phyloP scores from a whole-genome alignment of 2,888 invertebrate species.

The Thera britannica region DNA sequence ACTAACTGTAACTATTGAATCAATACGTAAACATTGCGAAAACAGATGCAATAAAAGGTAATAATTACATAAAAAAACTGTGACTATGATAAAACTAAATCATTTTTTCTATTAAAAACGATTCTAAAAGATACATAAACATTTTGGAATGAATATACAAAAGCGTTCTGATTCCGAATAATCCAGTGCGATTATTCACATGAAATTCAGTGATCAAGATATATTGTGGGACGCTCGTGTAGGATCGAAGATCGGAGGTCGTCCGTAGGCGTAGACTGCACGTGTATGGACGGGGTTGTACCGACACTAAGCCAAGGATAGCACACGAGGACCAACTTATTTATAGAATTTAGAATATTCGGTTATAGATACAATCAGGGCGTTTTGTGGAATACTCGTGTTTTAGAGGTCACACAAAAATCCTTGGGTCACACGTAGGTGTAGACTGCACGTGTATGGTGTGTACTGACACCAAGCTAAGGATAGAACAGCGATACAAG shows the following conservation, averaged over 20 bases:
- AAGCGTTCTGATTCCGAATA: slow-evolving; percentile 1
- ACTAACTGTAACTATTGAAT: too few relatives aligned
- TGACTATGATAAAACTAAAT: too few relatives aligned
- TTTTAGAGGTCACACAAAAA: background rate
- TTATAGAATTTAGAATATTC: background rate
- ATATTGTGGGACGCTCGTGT: background rate
- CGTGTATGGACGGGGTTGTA: slow-evolving; percentile 11
- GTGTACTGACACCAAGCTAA: background rate
- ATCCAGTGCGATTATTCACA: slow-evolving; percentile 8
- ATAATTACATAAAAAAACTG: too few relatives aligned
- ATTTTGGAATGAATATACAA: background rate
- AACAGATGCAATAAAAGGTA: too few relatives aligned
- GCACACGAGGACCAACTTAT: background rate
- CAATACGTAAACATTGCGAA: too few relatives aligned
- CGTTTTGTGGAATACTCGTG: slow-evolving; percentile 7
- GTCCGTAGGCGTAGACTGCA: slow-evolving; percentile 13
- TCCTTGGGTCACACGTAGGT: slow-evolving; percentile 21
- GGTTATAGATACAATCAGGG: slow-evolving; percentile 1
- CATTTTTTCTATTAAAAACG: too few relatives aligned
- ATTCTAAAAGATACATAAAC: too few relatives aligned
- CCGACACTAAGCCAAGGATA: background rate
- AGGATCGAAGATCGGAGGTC: slow-evolving; percentile 22
- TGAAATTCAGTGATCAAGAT: slow-evolving; percentile 1
- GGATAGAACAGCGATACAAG: too few relatives aligned
- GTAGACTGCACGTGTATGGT: slow-evolving; percentile 23